Percentiles rank a stretch among this genome's conserved stretches.
Conservation (phyloP, 2,113 vertebrate species). For the Cyprinodon tularosa region DNA sequence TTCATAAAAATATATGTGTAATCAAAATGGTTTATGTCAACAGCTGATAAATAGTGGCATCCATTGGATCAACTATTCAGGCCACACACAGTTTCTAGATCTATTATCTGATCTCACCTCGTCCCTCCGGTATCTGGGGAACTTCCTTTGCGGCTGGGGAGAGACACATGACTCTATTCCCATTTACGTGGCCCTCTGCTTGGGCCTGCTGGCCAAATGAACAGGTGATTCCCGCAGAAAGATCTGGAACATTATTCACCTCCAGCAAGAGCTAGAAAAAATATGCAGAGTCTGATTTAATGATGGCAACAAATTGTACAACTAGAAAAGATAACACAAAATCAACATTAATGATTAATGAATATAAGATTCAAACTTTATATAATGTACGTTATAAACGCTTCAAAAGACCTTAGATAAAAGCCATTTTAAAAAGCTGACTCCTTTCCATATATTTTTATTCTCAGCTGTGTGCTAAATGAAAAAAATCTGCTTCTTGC, state of each 20-base stretch:
- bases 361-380: background rate
- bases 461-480: background rate
- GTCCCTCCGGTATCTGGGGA: conserved; percentile 88
- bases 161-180: conserved; percentile 86
- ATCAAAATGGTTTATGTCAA: background rate
- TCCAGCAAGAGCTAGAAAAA: conserved; percentile 84
- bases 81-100: background rate
- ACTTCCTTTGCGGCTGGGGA: conserved; percentile 89
- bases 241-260: conserved; percentile 88
- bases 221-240: conserved; percentile 86
- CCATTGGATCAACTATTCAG: background rate
- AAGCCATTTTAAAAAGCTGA: background rate
- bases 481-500: conserved; percentile 4
- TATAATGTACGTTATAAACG: background rate
- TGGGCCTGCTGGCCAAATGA: conserved; percentile 88
- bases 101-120: conserved; percentile 77
- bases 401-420: background rate
- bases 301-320: background rate
- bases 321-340: background rate
- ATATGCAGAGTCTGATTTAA: background rate
- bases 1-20: too few species aligned
- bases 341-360: background rate
- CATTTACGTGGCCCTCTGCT: conserved; percentile 86
- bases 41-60: background rate
- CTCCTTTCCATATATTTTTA: background rate